Evolutionary conservation across 2,888 invertebrate species (phyloP), one percentile per base, ranked within the genome.

Genomic region (Yponomeuta evonymella): DNA sequence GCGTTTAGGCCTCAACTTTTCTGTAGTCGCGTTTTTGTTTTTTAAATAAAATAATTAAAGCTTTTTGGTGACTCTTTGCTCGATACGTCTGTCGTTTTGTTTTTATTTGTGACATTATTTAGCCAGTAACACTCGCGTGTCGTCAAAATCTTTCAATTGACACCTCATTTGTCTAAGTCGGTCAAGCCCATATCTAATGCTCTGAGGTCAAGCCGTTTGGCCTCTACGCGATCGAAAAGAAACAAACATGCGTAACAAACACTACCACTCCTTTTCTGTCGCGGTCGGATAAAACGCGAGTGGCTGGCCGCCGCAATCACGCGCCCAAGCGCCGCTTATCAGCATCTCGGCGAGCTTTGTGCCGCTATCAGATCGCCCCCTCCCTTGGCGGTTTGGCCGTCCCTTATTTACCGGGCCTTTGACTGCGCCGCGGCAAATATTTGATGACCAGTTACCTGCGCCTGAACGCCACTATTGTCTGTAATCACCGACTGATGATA

Each of bases 401-500:
- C 84, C 84, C 84, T 84, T 85, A 85, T 85, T 86, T 84, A 82
- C 81, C 76, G 80, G 82, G 81, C 83, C 87, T 90, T 91, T 91
- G 91, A 86, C 85, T 86, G 84, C 79, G 75, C 78, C 33, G 74
- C 74, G 81, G 81, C 85, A 88, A 91, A 91, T 90, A 89, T 91
- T 91, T 91, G 87, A 85, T 80, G 84, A 87, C 85, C 83, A 79
- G 88, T 88, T 87, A 89, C 87, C 87, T 87, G 87, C 84, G 81
- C 70, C 70, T 67, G 70, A 71, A 71, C 69, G 71, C 83, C 79
- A 80, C 83, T 75, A 88, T 90, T 90, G 90, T 90, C 86, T 88
- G 84, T 83, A 80, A 79, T 79, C 80, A 81, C 85, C 85, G 87
- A 83, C 84, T 83, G 82, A 83, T 89, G 89, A 89, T 90, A 90